Evolutionary conservation across 2,113 vertebrate species (phyloP).

Genomic region (Beaufortia kweichowensis): DNA sequence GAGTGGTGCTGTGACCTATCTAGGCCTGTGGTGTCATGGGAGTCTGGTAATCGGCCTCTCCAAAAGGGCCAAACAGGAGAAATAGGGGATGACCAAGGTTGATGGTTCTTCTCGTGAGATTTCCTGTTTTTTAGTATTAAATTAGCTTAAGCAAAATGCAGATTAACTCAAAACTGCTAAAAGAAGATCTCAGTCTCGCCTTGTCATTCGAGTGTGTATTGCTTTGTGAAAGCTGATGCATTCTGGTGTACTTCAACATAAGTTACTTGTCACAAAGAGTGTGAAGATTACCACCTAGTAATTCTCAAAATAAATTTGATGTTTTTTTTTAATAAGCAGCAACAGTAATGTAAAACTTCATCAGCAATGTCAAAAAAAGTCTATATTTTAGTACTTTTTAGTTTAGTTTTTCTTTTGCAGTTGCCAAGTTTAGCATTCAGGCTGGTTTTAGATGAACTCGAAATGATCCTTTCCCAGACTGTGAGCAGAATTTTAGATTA

Average conservation of each 20-base stretch:
- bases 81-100: constrained; percentile 56
- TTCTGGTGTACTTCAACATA: background rate
- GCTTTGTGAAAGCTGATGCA: constrained; percentile 29
- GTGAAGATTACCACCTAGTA: constrained; percentile 5
- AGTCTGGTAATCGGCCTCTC: constrained; percentile 47
- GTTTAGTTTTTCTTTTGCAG: background rate
- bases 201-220: background rate
- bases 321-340: constrained; percentile 57
- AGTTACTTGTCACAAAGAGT: background rate
- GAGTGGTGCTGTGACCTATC: constrained; percentile 69
- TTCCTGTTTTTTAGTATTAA: background rate
- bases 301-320: constrained; percentile 37
- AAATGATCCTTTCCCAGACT: background rate
- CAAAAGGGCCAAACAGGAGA: constrained; percentile 57
- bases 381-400: background rate
- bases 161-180: background rate
- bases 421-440: background rate
- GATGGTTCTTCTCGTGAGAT: constrained; percentile 56
- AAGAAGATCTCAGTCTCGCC: constrained; percentile 11
- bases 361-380: constrained; percentile 17
- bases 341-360: constrained; percentile 54
- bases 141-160: background rate
- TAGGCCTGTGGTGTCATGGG: constrained; percentile 54
- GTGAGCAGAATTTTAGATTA: background rate
- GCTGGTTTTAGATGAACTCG: background rate